Evolutionary conservation across 2,888 invertebrate species (phyloP), one percentile per base, ranked within the genome.

Genomic region (Ectemnius cavifrons): DNA sequence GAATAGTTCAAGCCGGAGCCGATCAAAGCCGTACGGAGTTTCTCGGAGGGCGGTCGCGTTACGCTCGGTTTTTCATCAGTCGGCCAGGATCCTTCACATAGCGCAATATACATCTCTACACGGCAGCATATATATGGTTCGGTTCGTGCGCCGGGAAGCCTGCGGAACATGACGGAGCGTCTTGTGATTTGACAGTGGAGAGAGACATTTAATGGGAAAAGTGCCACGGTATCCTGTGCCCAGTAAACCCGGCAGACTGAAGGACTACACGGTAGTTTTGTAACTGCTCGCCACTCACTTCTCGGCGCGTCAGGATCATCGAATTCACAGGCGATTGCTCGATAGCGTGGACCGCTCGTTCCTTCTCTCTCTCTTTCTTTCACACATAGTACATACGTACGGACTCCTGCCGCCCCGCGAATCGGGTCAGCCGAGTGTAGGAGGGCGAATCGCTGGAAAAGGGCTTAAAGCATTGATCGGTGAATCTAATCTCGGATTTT

Each of bases 131-230:
- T 58, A 58, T 49, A 70, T 57, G 70, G 68, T 65, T 78, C 70
- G 77, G 73, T 77, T 73, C 77, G 77, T 62, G 79, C 45, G 60
- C 67, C 70, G 67, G 16, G 52, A 75, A 70, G 76, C 61, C 16
- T 20, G 27, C 18, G 59, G 71, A 79, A 73, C 75, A 84, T 78
- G 84, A 85, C 72, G 83, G 78, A 78, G 72, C 73, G 75, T 62
- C 76, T 80, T 86, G 88, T 87, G 84, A 85, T 88, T 86, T 86
- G 85, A 87, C 88, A 88, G 88, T 87, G 88, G 78, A 75, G 70
- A 37, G 37, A 60, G 76, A 76, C 67, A 74, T 71, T 73, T 77
- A 67, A 82, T 81, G 83, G 77, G 61, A 84, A 75, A 77, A 83
- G 83, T 83, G 78, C 75, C 75, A 72, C 82, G 75, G 76, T 85